Conservation (phyloP, 2,888 invertebrate species). For the Meandrusa payeni region DNA sequence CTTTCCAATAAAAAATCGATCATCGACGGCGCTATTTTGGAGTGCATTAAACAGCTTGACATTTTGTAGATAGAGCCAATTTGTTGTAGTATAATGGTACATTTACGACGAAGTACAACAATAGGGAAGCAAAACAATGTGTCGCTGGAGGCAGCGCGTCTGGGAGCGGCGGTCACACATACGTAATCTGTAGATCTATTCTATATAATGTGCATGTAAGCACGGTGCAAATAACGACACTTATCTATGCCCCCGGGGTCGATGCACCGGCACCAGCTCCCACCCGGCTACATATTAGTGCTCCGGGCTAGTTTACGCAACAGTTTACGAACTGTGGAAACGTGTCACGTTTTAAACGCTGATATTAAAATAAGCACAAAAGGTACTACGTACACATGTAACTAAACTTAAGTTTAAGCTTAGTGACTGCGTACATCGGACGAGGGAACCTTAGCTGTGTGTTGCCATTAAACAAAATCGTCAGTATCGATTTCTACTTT, state of each 20-base stretch:
- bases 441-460: no score
- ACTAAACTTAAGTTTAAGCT: no score
- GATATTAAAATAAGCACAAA: no score
- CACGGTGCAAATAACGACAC: conserved; percentile 15
- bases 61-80: background rate
- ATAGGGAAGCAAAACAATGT: conserved; percentile 5
- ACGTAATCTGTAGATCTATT: background rate
- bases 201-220: background rate
- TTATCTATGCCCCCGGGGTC: conserved; percentile 31
- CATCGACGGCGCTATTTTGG: no score
- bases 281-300: background rate
- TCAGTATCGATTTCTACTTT: no score
- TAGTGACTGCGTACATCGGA: no score
- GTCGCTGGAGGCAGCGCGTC: conserved; percentile 12
- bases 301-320: conserved; percentile 11
- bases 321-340: conserved; percentile 1
- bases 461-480: no score
- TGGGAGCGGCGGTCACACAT: conserved; percentile 3
- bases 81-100: background rate
- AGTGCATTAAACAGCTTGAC: no score
- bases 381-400: no score
- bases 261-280: conserved; percentile 30
- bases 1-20: no score
- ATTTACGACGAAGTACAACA: background rate
- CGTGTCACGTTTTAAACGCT: conserved; percentile 4